Evolutionary conservation across 2,113 vertebrate genomes (phyloP), one percentile per base, ranked within the genome.

Genomic region (Stegostoma tigrinum): DNA sequence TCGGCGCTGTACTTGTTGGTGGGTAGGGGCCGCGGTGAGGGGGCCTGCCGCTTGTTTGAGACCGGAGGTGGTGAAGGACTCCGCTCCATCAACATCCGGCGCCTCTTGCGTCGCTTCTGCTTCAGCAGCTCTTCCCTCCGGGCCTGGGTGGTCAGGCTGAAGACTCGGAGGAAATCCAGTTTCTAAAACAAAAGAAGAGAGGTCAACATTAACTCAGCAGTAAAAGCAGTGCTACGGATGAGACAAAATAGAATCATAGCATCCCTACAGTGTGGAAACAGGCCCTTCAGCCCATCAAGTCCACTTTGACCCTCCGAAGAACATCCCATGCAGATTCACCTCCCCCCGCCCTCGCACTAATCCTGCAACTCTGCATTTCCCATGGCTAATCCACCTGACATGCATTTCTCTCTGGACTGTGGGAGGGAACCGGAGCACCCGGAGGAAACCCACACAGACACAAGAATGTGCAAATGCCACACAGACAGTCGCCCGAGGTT

Each of bases 1-100:
- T 99, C 99, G 0, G 99, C 98, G 94, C 98, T 99, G 97, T 99
- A 99, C 96, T 98, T 98, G 0, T 98, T 99, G 96, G 98, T 98
- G 96, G 99, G 98, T 0, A 97, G 98, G 64, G 97, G 97, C 10
- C 97, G 97, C 0, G 98, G 97, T 0, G 98, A 97, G 1, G 98
- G 98, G 0, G 98, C 98, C 93, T 97, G 98, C 68, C 99, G 98
- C 97, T 99, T 99, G 89, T 96, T 98, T 96, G 98, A 98, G 52
- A 98, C 96, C 0, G 96, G 97, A 0, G 98, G 98, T 0, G 98
- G 99, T 0, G 99, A 99, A 2, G 98, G 99, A 97, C 99, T 99
- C 78, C 98, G 97, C 97, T 99, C 99, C 95, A 99, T 97, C 96
- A 99, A 98, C 99, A 99, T 98, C 96, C 98, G 97, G 96, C 99